Conservation (phyloP, 2,888 invertebrate species). For the Machimus rusticus region DNA sequence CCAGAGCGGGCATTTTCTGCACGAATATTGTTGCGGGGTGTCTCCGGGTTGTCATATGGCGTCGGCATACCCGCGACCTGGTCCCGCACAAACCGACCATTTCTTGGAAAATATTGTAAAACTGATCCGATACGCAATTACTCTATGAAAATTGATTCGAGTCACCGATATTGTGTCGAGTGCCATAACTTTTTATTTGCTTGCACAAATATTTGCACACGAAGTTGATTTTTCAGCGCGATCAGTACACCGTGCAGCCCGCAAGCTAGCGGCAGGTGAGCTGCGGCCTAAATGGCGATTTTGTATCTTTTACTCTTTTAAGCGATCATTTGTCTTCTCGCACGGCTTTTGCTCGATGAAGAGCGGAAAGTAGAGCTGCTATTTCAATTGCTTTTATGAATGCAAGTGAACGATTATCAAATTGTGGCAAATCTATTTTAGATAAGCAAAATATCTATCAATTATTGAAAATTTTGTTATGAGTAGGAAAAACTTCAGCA, state of each 20-base stretch:
- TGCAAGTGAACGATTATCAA: background rate
- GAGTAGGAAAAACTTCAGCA: background rate
- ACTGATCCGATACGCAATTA: slow-evolving; percentile 45
- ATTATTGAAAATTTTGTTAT: too few relatives aligned
- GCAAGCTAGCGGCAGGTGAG: background rate
- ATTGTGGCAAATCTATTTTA: background rate
- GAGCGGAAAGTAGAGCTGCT: background rate
- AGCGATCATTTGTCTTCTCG: background rate
- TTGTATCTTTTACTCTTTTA: background rate
- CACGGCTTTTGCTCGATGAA: background rate
- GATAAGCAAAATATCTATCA: background rate
- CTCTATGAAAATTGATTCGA: slow-evolving; percentile 44
- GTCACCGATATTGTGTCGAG: slow-evolving; percentile 44
- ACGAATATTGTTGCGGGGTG: slow-evolving; percentile 26
- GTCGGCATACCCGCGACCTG: background rate
- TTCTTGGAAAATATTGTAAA: slow-evolving; percentile 40
- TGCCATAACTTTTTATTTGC: slow-evolving; percentile 33
- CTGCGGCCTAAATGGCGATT: background rate
- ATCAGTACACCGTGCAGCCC: background rate
- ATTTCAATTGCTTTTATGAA: background rate
- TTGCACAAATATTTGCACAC: slow-evolving; percentile 32
- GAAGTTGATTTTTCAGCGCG: background rate
- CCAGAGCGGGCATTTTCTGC: slow-evolving; percentile 17
- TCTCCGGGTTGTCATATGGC: slow-evolving; percentile 18
- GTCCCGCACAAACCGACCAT: slow-evolving; percentile 11